Evolutionary conservation across 2,797 vertebrate genomes (phyloP).

Genomic region (Enteromius anoplus): DNA sequence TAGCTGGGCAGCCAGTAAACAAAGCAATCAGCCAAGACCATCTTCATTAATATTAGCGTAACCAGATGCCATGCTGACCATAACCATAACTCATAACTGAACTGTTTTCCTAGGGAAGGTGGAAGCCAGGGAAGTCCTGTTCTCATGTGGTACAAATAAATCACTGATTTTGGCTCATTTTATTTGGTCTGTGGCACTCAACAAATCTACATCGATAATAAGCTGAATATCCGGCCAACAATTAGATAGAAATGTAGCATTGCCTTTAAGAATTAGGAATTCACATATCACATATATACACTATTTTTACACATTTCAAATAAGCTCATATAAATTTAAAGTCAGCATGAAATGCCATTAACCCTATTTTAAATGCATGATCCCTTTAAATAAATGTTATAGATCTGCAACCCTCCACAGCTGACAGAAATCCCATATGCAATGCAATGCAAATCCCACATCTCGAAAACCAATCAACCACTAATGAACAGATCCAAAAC

Average conservation of each 20-base stretch:
- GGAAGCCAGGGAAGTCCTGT: slow-evolving; percentile 19
- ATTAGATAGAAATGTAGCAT: neutral
- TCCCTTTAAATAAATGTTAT: neutral
- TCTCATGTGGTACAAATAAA: slow-evolving; percentile 31
- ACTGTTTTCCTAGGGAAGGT: slow-evolving; percentile 17
- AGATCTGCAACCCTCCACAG: neutral
- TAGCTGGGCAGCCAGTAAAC: slow-evolving; percentile 34
- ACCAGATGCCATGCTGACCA: slow-evolving; percentile 73
- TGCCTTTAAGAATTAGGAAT: neutral
- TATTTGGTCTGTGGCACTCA: neutral
- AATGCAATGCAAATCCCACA: neutral
- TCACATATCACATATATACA: neutral
- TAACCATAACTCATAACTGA: slow-evolving; percentile 54
- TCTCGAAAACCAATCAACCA: neutral
- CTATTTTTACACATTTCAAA: neutral
- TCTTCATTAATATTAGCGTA: slow-evolving; percentile 77
- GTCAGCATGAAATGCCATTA: neutral
- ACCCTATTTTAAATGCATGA: neutral
- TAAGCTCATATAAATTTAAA: neutral
- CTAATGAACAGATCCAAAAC: neutral
- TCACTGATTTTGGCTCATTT: neutral
- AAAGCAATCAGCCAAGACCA: slow-evolving; percentile 79
- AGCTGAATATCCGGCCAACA: neutral
- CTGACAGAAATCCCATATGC: neutral
- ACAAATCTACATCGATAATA: neutral